A percentile compares a stretch with the other conserved stretches of the same genome.
Conservation (phyloP, 2,888 invertebrate genomes). For the Lasioglossum vierecki region DNA sequence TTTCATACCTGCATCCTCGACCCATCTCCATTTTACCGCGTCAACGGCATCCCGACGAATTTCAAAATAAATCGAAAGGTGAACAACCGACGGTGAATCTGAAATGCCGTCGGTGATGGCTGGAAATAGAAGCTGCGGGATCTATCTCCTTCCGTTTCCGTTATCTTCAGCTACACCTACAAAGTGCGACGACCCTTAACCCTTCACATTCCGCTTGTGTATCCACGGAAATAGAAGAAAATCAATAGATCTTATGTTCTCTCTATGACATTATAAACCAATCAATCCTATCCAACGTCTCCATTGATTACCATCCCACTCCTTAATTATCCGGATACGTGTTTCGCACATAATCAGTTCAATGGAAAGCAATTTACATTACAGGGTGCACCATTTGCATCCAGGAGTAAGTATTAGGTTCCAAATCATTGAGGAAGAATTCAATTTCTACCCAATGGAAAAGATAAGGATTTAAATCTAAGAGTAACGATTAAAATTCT, state of each 20-base stretch:
- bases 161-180: background rate
- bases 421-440: no score
- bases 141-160: background rate
- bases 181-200: background rate
- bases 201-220: background rate
- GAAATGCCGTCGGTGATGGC: background rate
- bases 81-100: background rate
- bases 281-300: background rate
- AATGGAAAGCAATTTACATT: background rate
- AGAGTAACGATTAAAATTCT: background rate
- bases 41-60: background rate
- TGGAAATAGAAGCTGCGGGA: background rate
- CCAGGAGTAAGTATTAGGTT: no score
- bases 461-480: background rate
- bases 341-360: background rate
- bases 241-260: background rate
- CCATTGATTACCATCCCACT: background rate
- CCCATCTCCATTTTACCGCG: background rate
- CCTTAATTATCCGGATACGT: background rate
- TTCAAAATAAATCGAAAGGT: conserved; percentile 5
- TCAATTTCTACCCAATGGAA: background rate
- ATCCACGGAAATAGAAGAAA: background rate
- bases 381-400: no score
- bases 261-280: background rate
- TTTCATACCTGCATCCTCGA: background rate